phyloP scores from a whole-genome alignment of 2,113 vertebrate species.

The Nerophis lumbriciformis region DNA sequence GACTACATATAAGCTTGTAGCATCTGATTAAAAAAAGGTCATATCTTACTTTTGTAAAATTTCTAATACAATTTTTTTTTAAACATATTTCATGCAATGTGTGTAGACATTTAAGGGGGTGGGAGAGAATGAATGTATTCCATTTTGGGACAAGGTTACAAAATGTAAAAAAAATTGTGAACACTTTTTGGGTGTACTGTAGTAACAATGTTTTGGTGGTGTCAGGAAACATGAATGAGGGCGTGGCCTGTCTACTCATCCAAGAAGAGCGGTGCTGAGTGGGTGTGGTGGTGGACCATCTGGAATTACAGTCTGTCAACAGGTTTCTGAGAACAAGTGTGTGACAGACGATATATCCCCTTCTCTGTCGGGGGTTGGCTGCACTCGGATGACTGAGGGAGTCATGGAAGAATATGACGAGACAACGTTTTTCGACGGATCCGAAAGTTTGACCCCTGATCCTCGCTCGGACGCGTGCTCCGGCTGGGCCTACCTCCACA shows the following conservation, averaged over 20 bases:
- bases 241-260: conserved; percentile 16
- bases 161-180: no score
- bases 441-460: conserved; percentile 19
- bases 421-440: conserved; percentile 16
- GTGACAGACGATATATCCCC: conserved; percentile 4
- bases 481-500: conserved; percentile 59
- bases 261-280: conserved; percentile 15
- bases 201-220: conserved; percentile 6
- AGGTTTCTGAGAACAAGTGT: conserved; percentile 16
- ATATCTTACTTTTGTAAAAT: no score
- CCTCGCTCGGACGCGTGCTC: neutral
- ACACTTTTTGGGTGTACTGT: neutral
- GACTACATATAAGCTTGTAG: no score
- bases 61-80: no score
- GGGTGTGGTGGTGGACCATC: conserved; percentile 32
- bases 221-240: conserved; percentile 8
- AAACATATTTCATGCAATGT: no score
- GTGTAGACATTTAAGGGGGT: no score
- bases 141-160: no score
- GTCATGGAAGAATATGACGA: conserved; percentile 37
- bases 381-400: neutral
- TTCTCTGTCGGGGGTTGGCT: conserved; percentile 6
- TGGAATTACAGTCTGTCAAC: conserved; percentile 46
- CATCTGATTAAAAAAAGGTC: no score
- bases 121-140: no score